Evolutionary conservation across 2,888 invertebrate species (phyloP).

Genomic region (Trachelus iudaicus): DNA sequence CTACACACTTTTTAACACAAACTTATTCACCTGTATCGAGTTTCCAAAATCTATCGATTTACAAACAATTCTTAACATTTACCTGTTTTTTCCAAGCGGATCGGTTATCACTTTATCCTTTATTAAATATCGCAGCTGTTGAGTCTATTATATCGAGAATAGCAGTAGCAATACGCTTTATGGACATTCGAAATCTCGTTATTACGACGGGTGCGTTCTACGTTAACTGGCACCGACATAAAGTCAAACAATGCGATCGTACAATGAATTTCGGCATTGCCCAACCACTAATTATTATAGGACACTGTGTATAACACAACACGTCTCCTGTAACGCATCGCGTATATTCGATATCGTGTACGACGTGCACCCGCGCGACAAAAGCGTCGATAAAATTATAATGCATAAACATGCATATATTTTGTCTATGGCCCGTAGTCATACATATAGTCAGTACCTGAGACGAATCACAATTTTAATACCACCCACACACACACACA

Average conservation of each 20-base stretch:
- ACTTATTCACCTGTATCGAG: not conserved
- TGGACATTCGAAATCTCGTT: slow-evolving; percentile 44
- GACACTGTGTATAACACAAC: not conserved
- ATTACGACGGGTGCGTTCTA: slow-evolving; percentile 15
- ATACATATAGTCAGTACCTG: too few species aligned
- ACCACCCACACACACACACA: too few species aligned
- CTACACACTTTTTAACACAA: not conserved
- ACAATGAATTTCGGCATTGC: not conserved
- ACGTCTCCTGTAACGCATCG: not conserved
- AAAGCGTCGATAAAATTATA: not conserved
- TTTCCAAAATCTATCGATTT: not conserved
- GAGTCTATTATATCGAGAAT: slow-evolving; percentile 10
- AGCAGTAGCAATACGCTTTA: slow-evolving; percentile 19
- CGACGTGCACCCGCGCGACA: not conserved
- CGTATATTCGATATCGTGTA: not conserved
- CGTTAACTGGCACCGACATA: not conserved
- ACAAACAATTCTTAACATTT: not conserved
- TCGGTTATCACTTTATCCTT: not conserved
- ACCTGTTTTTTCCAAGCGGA: not conserved
- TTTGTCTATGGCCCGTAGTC: not conserved
- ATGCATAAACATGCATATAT: not conserved
- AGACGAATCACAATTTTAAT: too few species aligned
- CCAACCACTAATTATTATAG: not conserved
- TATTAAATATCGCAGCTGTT: not conserved
- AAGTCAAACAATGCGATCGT: not conserved